A percentile compares a stretch with the other conserved stretches of the same genome.
Evolutionary conservation across 2,797 vertebrate species (phyloP).

Genomic region (Bradypus variegatus): DNA sequence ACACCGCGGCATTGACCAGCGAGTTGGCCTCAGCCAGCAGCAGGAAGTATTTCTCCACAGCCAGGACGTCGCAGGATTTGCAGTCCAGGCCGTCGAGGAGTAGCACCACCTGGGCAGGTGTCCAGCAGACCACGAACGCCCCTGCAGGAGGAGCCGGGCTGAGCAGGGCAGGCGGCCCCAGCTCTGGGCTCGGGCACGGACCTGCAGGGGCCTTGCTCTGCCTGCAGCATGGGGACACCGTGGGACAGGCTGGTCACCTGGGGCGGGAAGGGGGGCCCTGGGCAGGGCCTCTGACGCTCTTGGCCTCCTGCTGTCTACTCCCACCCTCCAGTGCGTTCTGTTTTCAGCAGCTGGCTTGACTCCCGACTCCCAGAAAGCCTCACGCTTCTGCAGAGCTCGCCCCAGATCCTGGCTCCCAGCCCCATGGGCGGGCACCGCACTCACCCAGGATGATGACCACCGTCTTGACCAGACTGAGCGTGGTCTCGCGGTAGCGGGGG

Average conservation of each 20-base stretch:
- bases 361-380: background rate
- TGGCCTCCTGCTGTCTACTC: no score
- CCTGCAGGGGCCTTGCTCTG: no score
- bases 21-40: conserved; percentile 93
- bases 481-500: conserved; percentile 83
- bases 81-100: conserved; percentile 86
- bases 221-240: background rate
- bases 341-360: background rate
- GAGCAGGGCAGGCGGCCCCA: background rate
- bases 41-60: conserved; percentile 87
- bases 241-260: background rate
- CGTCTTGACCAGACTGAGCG: conserved; percentile 90
- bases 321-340: background rate
- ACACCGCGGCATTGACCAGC: conserved; percentile 88
- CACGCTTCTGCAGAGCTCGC: no score
- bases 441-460: conserved; percentile 92
- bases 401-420: no score
- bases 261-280: background rate
- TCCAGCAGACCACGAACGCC: conserved; percentile 94
- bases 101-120: conserved; percentile 88
- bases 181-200: background rate
- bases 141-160: conserved; percentile 71
- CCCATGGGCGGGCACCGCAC: conserved; percentile 38
- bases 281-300: no score
- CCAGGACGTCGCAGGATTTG: conserved; percentile 74